phyloP scores from a whole-genome alignment of 2,113 vertebrate species.

The Pogonocichla stellata region DNA sequence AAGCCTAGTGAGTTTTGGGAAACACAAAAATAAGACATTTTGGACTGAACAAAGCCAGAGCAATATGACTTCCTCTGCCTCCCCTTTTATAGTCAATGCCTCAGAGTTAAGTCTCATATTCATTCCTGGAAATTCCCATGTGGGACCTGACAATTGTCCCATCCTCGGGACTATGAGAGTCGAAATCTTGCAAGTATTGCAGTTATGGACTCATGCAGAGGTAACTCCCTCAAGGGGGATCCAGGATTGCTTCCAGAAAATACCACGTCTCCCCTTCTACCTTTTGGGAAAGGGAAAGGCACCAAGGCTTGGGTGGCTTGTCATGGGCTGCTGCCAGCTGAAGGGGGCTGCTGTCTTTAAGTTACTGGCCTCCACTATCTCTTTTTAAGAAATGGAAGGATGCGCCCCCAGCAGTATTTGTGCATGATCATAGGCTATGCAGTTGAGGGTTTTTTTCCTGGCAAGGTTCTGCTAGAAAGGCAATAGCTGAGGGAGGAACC shows the following conservation, averaged over 20 bases:
- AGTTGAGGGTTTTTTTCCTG: not conserved
- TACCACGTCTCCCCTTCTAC: not conserved
- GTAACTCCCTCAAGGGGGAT: not conserved
- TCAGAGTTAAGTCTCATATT: not conserved
- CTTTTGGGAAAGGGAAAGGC: not conserved
- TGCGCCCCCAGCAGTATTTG: not conserved
- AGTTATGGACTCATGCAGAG: not conserved
- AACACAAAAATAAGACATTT: not conserved
- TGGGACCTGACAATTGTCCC: not conserved
- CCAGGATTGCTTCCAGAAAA: not conserved
- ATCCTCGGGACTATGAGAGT: accelerated
- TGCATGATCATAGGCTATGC: not conserved
- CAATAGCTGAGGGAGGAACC: not conserved
- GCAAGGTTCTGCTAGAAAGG: not conserved
- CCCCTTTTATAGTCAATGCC: not conserved
- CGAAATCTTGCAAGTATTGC: not conserved
- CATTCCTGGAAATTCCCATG: not conserved
- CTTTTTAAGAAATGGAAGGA: not conserved
- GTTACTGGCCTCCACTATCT: not conserved
- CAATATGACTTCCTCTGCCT: not conserved
- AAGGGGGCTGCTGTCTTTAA: not conserved
- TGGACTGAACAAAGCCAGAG: not conserved
- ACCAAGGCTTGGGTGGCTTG: not conserved
- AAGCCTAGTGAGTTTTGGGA: not conserved
- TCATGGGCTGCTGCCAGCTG: not conserved